Evolutionary conservation across 2,888 invertebrate genomes (phyloP).

Genomic region (Mesorhabditis belari): DNA sequence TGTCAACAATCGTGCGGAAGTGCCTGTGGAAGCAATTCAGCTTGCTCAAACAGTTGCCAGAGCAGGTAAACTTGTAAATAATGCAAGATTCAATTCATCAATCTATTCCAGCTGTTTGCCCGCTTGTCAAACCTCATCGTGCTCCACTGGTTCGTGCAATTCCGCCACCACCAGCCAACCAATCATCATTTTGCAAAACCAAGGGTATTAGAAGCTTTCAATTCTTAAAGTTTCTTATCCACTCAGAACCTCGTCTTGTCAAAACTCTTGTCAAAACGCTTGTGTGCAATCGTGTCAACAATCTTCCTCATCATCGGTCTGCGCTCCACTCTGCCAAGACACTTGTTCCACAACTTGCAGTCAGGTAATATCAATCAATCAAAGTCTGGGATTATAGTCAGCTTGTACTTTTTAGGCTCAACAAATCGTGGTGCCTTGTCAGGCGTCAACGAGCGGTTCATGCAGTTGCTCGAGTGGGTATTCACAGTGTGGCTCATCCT

Average conservation of each 20-base stretch:
- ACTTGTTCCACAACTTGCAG: background rate
- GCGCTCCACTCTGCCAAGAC: background rate
- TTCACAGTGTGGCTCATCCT: conserved; percentile 33
- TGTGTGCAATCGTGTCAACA: conserved; percentile 22
- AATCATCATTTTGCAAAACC: background rate
- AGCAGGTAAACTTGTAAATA: no score
- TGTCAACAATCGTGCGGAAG: no score
- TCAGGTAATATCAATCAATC: no score
- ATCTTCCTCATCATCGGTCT: conserved; percentile 13
- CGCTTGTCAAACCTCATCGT: background rate
- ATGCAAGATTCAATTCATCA: no score
- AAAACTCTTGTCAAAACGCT: conserved; percentile 31
- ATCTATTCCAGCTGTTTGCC: background rate
- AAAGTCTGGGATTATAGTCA: background rate
- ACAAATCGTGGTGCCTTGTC: conserved; percentile 18
- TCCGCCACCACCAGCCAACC: background rate
- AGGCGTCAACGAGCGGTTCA: conserved; percentile 7
- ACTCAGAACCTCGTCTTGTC: conserved; percentile 13
- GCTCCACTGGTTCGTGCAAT: background rate
- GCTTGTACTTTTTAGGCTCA: background rate
- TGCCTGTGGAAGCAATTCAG: no score
- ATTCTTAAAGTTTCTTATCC: no score
- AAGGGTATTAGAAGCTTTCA: conserved; percentile 2
- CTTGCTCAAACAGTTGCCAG: no score
- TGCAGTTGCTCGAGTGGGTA: conserved; percentile 35